phyloP scores from a whole-genome alignment of 2,113 vertebrate genomes.

The Atherinomorus stipes region DNA sequence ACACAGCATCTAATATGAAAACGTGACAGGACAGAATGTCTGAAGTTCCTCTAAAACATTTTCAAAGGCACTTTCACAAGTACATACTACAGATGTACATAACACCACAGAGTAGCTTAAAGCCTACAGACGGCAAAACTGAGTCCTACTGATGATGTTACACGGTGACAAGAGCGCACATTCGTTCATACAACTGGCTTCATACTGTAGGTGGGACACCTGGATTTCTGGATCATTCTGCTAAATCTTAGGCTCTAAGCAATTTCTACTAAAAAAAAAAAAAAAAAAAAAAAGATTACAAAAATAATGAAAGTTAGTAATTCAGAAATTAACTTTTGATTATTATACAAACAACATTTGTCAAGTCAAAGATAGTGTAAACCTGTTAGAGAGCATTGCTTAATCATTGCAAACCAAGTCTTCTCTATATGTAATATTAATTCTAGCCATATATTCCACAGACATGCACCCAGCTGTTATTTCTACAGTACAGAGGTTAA shows the following conservation, averaged over 20 bases:
- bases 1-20: constrained; percentile 77
- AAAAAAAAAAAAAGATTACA: constrained; percentile 53
- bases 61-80: constrained; percentile 99
- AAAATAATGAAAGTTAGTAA: constrained; percentile 75
- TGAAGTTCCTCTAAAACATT: constrained; percentile 90
- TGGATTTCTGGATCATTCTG: constrained; percentile 38
- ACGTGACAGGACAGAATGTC: constrained; percentile 85
- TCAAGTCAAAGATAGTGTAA: constrained; percentile 66
- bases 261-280: constrained; percentile 53
- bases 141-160: constrained; percentile 82
- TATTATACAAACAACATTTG: constrained; percentile 62
- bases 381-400: constrained; percentile 59
- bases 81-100: constrained; percentile 94
- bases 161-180: constrained; percentile 58
- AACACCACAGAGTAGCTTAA: constrained; percentile 86
- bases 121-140: constrained; percentile 85
- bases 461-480: constrained; percentile 51
- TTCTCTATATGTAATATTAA: constrained; percentile 39
- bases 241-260: constrained; percentile 52
- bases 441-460: constrained; percentile 18
- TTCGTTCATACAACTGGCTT: constrained; percentile 52
- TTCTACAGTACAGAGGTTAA: constrained; percentile 32
- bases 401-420: constrained; percentile 47
- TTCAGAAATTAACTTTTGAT: constrained; percentile 54
- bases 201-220: constrained; percentile 36